Percentiles rank a stretch among this genome's conserved stretches.
Conservation (phyloP, 2,888 invertebrate genomes). For the Cabera pusaria region DNA sequence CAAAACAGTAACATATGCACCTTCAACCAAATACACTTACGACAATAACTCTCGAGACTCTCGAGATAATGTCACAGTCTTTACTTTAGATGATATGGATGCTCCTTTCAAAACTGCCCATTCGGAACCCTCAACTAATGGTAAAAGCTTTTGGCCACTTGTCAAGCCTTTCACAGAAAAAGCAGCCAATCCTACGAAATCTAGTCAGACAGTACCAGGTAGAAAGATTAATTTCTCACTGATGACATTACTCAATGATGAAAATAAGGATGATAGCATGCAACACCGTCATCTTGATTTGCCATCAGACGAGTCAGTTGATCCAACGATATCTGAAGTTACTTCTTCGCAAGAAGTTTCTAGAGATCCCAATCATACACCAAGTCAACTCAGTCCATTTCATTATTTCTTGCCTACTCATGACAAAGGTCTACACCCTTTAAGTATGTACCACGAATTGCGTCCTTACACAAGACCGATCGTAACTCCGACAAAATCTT, state of each 20-base stretch:
- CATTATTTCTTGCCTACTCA: slow-evolving; percentile 52
- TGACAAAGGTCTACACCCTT: slow-evolving; percentile 30
- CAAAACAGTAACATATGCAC: slow-evolving; percentile 41
- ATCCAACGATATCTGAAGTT: too few species aligned
- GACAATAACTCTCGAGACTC: slow-evolving; percentile 2
- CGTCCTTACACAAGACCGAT: not conserved
- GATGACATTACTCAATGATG: too few species aligned
- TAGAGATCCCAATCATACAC: too few species aligned
- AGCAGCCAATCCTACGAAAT: too few species aligned
- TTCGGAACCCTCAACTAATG: slow-evolving; percentile 37
- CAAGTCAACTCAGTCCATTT: too few species aligned
- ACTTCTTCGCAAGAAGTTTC: too few species aligned
- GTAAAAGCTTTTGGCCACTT: slow-evolving; percentile 31
- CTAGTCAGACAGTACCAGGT: too few species aligned
- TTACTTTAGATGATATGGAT: slow-evolving; percentile 47
- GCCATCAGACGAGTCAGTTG: too few species aligned
- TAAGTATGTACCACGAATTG: not conserved
- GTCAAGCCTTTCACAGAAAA: too few species aligned
- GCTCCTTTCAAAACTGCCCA: slow-evolving; percentile 50
- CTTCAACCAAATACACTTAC: slow-evolving; percentile 17
- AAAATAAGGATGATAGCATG: too few species aligned
- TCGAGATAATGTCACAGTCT: slow-evolving; percentile 53
- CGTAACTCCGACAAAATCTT: slow-evolving; percentile 16
- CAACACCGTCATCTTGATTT: too few species aligned
- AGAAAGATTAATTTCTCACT: too few species aligned